These are phyloP conservation scores for Corythucha ciliata DNA, from an alignment of 2,888 invertebrate genomes.

Conservation along the genomic window DNA sequence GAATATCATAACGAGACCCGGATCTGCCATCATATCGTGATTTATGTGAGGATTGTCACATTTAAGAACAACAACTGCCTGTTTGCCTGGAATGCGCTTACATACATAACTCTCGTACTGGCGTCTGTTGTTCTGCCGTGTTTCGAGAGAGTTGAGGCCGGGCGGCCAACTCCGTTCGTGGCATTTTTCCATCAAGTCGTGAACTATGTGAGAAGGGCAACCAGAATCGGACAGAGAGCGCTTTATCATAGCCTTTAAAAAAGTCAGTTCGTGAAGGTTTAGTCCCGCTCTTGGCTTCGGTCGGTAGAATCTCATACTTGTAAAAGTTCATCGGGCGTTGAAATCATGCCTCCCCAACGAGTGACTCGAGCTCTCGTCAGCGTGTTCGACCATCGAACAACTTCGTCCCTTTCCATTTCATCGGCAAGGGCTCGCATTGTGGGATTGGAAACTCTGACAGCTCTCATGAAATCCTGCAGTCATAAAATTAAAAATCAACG, in stretches of 20 bases:
- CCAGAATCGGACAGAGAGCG: constrained; percentile 86
- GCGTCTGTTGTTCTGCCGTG: constrained; percentile 84
- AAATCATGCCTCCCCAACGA: constrained; percentile 97
- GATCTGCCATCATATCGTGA: constrained; percentile 91
- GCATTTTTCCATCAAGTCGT: constrained; percentile 93
- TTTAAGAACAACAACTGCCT: constrained; percentile 87
- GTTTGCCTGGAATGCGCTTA: constrained; percentile 88
- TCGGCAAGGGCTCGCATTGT: constrained; percentile 67
- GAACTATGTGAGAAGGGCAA: constrained; percentile 85
- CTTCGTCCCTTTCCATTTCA: constrained; percentile 90
- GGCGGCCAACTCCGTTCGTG: constrained; percentile 94
- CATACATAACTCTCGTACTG: constrained; percentile 91
- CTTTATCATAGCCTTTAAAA: constrained; percentile 85
- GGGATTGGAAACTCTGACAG: constrained; percentile 85
- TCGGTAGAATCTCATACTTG: constrained; percentile 50
- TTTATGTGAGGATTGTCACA: constrained; percentile 93
- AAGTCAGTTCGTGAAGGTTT: constrained; percentile 1
- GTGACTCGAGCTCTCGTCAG: constrained; percentile 79
- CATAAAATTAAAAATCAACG: neutral
- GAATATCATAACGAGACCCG: constrained; percentile 96
- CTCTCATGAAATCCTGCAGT: constrained; percentile 79
- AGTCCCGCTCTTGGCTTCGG: neutral
- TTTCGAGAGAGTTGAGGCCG: constrained; percentile 84
- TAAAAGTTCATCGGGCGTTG: constrained; percentile 88
- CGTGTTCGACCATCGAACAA: constrained; percentile 77